phyloP scores from a whole-genome alignment of 2,888 invertebrate species.

The Linyphia triangularis region DNA sequence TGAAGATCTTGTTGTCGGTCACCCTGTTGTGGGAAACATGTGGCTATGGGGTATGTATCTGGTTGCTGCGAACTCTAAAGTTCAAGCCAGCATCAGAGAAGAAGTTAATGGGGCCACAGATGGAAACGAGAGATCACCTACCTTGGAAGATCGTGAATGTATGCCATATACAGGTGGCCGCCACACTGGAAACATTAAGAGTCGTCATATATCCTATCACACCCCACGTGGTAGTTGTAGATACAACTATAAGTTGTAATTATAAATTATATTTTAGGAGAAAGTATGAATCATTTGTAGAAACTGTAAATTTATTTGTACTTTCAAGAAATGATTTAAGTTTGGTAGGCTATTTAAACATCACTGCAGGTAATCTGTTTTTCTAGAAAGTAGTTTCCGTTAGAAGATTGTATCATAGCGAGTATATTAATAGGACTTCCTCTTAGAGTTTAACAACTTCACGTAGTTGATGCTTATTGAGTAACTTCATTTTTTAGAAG shows the following conservation, averaged over 20 bases:
- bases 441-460: too few relatives aligned
- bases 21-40: slow-evolving; percentile 91
- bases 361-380: too few relatives aligned
- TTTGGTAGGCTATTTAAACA: too few relatives aligned
- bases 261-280: neutral
- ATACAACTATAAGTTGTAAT: slow-evolving; percentile 85
- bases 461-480: too few relatives aligned
- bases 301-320: too few relatives aligned
- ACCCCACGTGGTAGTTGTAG: slow-evolving; percentile 91
- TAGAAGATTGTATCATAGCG: too few relatives aligned
- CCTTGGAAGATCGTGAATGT: slow-evolving; percentile 84
- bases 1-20: slow-evolving; percentile 90
- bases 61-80: slow-evolving; percentile 84
- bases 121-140: slow-evolving; percentile 79
- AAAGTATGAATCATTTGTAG: too few relatives aligned
- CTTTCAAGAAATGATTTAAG: too few relatives aligned
- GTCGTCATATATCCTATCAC: slow-evolving; percentile 92
- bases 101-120: slow-evolving; percentile 82
- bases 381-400: too few relatives aligned
- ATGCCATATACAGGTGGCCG: slow-evolving; percentile 91
- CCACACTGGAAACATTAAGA: slow-evolving; percentile 88
- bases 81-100: slow-evolving; percentile 84
- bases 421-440: too few relatives aligned
- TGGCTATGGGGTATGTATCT: slow-evolving; percentile 84
- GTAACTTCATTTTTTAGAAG: too few relatives aligned